Percentiles rank a stretch among this genome's conserved stretches.
Evolutionary conservation across 2,888 invertebrate genomes (phyloP).

Genomic region (Perizoma affinitatum): DNA sequence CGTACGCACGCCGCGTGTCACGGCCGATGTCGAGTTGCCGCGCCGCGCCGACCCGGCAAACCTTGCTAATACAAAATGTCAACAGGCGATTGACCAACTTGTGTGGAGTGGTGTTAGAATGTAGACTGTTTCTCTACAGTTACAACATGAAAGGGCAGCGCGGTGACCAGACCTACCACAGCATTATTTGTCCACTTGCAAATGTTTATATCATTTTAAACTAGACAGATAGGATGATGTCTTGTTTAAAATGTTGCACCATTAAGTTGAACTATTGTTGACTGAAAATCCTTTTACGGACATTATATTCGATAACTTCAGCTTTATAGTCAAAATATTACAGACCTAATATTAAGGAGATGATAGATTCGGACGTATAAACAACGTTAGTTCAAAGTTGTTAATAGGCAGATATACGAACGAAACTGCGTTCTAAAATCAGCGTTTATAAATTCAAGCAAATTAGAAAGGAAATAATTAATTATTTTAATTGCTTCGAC

Average conservation of each 20-base stretch:
- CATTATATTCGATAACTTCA: too few species aligned
- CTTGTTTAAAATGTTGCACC: too few species aligned
- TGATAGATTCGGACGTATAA: too few species aligned
- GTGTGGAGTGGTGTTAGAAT: slow-evolving; percentile 35
- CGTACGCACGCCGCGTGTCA: slow-evolving; percentile 78
- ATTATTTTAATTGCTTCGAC: slow-evolving; percentile 74
- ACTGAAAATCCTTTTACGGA: too few species aligned
- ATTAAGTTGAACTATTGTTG: too few species aligned
- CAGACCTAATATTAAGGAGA: too few species aligned
- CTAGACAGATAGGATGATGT: too few species aligned
- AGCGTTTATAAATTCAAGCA: slow-evolving; percentile 55
- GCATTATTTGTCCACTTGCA: slow-evolving; percentile 8
- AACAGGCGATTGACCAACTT: slow-evolving; percentile 56
- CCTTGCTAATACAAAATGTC: slow-evolving; percentile 73
- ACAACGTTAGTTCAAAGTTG: too few species aligned
- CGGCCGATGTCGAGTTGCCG: slow-evolving; percentile 58
- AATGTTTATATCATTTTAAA: too few species aligned
- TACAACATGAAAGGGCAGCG: slow-evolving; percentile 34
- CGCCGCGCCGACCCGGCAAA: slow-evolving; percentile 46
- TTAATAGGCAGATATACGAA: too few species aligned
- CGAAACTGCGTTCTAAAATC: slow-evolving; percentile 27
- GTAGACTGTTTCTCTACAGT: slow-evolving; percentile 26
- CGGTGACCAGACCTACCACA: slow-evolving; percentile 31
- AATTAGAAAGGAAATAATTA: slow-evolving; percentile 80
- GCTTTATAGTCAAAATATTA: too few species aligned